Percentiles rank a stretch among this genome's conserved stretches.
phyloP scores from a whole-genome alignment of 2,888 invertebrate species.

The Lamproptera curius region DNA sequence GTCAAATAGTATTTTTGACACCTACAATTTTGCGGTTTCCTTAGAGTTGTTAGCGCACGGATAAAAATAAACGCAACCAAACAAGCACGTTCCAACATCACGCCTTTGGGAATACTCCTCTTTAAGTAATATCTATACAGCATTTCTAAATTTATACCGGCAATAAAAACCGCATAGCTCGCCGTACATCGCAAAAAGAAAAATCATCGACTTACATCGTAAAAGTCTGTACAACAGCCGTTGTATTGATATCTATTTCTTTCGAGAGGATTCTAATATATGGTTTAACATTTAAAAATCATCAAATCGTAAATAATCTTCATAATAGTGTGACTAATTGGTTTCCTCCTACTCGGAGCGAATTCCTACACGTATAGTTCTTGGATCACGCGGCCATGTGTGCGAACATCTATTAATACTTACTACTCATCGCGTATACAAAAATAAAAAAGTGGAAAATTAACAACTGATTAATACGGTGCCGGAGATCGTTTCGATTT shows the following conservation, averaged over 20 bases:
- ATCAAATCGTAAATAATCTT: conserved; percentile 14
- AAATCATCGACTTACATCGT: no score
- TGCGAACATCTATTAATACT: conserved; percentile 49
- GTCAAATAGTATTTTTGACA: conserved; percentile 55
- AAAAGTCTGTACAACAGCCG: no score
- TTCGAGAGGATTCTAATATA: no score
- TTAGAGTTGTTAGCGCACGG: conserved; percentile 39
- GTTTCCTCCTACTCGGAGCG: conserved; percentile 33
- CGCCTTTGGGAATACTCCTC: conserved; percentile 25
- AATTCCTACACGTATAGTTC: conserved; percentile 40
- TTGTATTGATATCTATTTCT: no score
- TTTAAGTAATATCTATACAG: no score
- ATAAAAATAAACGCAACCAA: conserved; percentile 39
- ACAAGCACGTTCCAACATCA: conserved; percentile 28
- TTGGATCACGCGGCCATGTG: conserved; percentile 49
- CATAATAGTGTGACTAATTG: conserved; percentile 20
- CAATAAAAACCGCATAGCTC: no score
- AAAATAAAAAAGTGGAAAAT: conserved; percentile 43
- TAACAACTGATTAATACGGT: conserved; percentile 28
- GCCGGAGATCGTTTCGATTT: conserved; percentile 12
- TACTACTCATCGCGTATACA: conserved; percentile 40
- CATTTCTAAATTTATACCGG: no score
- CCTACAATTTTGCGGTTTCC: conserved; percentile 53
- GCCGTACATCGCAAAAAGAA: no score
- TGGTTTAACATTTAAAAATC: conserved; percentile 7